Conservation (phyloP, 2,888 invertebrate species). For the Pristionchus japonicus region DNA sequence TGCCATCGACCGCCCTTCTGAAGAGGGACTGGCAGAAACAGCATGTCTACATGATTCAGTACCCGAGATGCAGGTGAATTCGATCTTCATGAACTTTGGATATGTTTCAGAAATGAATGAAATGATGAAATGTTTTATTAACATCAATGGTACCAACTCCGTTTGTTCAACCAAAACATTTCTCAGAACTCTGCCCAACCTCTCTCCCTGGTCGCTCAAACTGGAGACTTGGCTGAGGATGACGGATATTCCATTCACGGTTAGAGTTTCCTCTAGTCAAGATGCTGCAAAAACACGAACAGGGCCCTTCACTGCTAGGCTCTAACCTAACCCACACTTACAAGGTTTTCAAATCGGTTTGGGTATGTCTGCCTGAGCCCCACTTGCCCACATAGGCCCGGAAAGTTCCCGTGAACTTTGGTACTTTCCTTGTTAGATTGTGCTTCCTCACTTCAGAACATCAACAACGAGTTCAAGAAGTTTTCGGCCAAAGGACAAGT, state of each 20-base stretch:
- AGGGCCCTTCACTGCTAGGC: too few relatives aligned
- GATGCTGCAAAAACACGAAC: too few relatives aligned
- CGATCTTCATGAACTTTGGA: too few relatives aligned
- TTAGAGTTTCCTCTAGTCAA: too few relatives aligned
- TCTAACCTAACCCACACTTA: too few relatives aligned
- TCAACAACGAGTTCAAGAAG: conserved; percentile 68
- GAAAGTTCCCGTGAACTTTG: too few relatives aligned
- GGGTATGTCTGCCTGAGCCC: too few relatives aligned
- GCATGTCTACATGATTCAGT: conserved; percentile 87
- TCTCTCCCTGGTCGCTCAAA: conserved; percentile 42
- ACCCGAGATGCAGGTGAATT: conserved; percentile 19
- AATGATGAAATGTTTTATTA: too few relatives aligned
- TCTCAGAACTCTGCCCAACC: conserved; percentile 21
- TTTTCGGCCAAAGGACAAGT: conserved; percentile 69
- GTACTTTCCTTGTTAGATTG: too few relatives aligned
- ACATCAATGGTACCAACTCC: neutral
- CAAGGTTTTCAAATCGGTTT: too few relatives aligned
- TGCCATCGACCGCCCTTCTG: conserved; percentile 62
- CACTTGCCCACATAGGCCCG: too few relatives aligned
- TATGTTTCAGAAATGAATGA: too few relatives aligned
- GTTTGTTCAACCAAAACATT: neutral
- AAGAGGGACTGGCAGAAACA: conserved; percentile 79
- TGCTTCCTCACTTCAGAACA: conserved; percentile 68
- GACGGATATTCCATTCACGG: conserved; percentile 3
- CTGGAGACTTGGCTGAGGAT: conserved; percentile 39